phyloP scores from a whole-genome alignment of 2,888 invertebrate species.

The Caenorhabditis sp. region DNA sequence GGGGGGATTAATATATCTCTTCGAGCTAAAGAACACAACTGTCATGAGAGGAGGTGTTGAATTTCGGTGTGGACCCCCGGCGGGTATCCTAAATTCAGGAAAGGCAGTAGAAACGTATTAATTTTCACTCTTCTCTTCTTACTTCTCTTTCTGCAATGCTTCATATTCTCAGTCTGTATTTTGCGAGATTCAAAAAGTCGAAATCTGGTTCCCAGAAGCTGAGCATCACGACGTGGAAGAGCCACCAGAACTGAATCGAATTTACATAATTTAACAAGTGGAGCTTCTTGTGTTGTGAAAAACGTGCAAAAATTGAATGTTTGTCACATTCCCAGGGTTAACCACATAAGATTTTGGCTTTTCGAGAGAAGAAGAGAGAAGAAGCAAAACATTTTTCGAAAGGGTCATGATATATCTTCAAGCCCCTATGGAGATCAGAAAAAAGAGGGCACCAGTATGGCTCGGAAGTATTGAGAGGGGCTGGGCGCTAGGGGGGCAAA shows the following conservation, averaged over 20 bases:
- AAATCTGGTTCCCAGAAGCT: background rate
- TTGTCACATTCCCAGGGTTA: constrained; percentile 25
- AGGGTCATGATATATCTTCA: constrained; percentile 48
- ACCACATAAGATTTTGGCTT: background rate
- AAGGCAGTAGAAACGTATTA: constrained; percentile 47
- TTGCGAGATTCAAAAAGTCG: constrained; percentile 4
- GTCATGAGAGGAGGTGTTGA: constrained; percentile 58
- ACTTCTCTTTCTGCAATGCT: background rate
- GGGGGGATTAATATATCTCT: constrained; percentile 30
- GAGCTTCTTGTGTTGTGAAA: background rate
- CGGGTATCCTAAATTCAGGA: constrained; percentile 28
- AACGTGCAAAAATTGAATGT: constrained; percentile 7
- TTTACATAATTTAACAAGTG: constrained; percentile 39
- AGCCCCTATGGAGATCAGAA: constrained; percentile 22
- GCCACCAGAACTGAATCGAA: constrained; percentile 26
- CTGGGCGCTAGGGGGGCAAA: background rate
- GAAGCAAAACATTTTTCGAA: constrained; percentile 22
- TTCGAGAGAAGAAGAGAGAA: background rate
- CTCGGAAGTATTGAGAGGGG: too few relatives aligned
- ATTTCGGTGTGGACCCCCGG: constrained; percentile 32
- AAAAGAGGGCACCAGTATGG: constrained; percentile 11
- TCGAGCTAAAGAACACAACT: constrained; percentile 45
- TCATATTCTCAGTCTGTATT: constrained; percentile 15
- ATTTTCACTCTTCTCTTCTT: constrained; percentile 38
- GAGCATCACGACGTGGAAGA: background rate